Evolutionary conservation across 1,140 invertebrate species (phyloP).

Genomic region (Zaprionus africanus): DNA sequence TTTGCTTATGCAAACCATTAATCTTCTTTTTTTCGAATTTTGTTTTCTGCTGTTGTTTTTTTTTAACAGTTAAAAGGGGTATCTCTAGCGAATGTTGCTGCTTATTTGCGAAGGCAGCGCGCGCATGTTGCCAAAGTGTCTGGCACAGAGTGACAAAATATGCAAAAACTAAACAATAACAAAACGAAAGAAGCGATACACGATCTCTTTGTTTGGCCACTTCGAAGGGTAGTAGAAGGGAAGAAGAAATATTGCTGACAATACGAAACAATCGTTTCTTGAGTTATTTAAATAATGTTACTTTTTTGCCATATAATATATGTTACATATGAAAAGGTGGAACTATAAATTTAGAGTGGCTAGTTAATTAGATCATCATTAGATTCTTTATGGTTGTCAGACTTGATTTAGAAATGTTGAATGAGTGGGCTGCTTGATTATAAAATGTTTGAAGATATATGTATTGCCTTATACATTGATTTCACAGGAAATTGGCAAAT

Average conservation of each 20-base stretch:
- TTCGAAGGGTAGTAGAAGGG: not conserved
- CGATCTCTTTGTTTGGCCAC: slow-evolving; percentile 22
- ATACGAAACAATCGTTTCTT: slow-evolving; percentile 7
- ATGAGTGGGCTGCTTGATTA: not conserved
- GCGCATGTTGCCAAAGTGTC: slow-evolving; percentile 38
- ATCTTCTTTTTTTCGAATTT: slow-evolving; percentile 32
- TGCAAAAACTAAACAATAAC: slow-evolving; percentile 11
- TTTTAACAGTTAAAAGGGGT: slow-evolving; percentile 38
- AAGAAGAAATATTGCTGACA: slow-evolving; percentile 1
- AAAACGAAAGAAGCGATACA: not conserved
- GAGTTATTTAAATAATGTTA: not conserved
- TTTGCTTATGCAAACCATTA: slow-evolving; percentile 26
- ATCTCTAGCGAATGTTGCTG: slow-evolving; percentile 14
- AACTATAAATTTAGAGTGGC: not conserved
- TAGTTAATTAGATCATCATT: not conserved
- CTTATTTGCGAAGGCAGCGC: not conserved
- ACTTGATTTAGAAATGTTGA: not conserved
- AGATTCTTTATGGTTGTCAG: not conserved
- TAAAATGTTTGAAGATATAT: not conserved
- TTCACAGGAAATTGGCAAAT: not conserved
- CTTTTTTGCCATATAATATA: not conserved
- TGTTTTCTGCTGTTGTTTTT: slow-evolving; percentile 9
- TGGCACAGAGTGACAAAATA: slow-evolving; percentile 42
- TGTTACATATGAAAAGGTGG: not conserved
- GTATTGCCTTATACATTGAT: not conserved